phyloP scores from a whole-genome alignment of 2,797 vertebrate genomes.

The Ctenopoma kingsleyae region DNA sequence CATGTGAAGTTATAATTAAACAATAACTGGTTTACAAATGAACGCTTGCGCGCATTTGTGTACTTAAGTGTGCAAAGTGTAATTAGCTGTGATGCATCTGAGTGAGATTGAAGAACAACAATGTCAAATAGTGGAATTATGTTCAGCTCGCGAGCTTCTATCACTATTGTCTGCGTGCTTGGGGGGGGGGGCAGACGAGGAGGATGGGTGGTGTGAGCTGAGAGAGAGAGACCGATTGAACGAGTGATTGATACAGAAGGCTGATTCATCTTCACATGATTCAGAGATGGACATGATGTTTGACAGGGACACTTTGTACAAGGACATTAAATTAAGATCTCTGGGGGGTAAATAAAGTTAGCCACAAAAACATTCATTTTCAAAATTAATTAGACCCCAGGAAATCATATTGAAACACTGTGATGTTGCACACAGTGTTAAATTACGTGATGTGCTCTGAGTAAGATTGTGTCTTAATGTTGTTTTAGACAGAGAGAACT shows the following conservation, averaged over 20 bases:
- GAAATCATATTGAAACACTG: constrained; percentile 44
- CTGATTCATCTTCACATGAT: constrained; percentile 47
- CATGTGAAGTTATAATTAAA: constrained; percentile 86
- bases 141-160: constrained; percentile 64
- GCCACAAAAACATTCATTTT: constrained; percentile 35
- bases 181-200: not conserved
- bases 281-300: constrained; percentile 57
- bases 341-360: constrained; percentile 37
- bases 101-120: constrained; percentile 81
- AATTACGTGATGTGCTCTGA: constrained; percentile 27
- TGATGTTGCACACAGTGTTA: constrained; percentile 23
- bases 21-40: constrained; percentile 87
- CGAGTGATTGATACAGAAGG: constrained; percentile 54
- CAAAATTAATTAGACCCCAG: constrained; percentile 31
- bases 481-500: constrained; percentile 18
- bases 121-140: constrained; percentile 80
- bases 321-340: constrained; percentile 38
- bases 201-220: not conserved
- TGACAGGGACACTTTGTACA: constrained; percentile 49
- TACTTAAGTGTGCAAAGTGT: constrained; percentile 83
- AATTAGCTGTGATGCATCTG: constrained; percentile 83
- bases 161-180: constrained; percentile 59
- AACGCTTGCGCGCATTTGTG: constrained; percentile 79
- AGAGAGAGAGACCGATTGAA: constrained; percentile 38
- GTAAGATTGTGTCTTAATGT: constrained; percentile 1